Conservation (phyloP, 2,888 invertebrate species). For the Epiblema foenella region DNA sequence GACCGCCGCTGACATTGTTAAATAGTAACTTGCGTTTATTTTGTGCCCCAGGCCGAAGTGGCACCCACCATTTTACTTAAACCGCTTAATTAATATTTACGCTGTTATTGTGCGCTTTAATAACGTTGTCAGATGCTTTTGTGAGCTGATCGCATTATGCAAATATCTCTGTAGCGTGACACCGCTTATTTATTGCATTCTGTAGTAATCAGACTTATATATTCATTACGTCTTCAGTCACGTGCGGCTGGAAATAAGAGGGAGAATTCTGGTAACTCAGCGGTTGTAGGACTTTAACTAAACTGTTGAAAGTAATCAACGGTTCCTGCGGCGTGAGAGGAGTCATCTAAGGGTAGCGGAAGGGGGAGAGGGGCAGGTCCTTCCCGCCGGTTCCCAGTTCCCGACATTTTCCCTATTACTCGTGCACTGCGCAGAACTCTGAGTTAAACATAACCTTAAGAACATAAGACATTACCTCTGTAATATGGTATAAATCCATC, state of each 20-base stretch:
- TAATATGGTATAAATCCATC: too few relatives aligned
- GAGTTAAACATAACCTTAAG: too few relatives aligned
- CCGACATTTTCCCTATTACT: too few relatives aligned
- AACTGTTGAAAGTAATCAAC: too few relatives aligned
- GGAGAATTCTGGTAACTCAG: constrained; percentile 18
- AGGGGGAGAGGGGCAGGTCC: too few relatives aligned
- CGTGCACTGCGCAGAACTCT: too few relatives aligned
- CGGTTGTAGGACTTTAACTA: constrained; percentile 9
- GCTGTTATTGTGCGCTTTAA: constrained; percentile 53
- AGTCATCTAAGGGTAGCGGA: too few relatives aligned
- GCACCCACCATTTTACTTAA: constrained; percentile 47
- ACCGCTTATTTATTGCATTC: constrained; percentile 38
- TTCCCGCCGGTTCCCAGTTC: too few relatives aligned
- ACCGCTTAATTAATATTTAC: constrained; percentile 60
- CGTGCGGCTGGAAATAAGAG: constrained; percentile 22
- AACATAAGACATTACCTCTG: too few relatives aligned
- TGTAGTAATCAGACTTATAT: constrained; percentile 38
- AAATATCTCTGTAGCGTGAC: constrained; percentile 41
- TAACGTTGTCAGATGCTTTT: constrained; percentile 48
- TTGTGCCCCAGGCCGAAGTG: constrained; percentile 16
- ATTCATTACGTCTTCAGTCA: constrained; percentile 40
- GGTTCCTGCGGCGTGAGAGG: too few relatives aligned
- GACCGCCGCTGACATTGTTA: too few relatives aligned
- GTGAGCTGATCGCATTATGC: constrained; percentile 48
- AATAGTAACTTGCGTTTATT: too few relatives aligned